A percentile compares a stretch with the other conserved stretches of the same genome.
Conservation (phyloP, 2,797 vertebrate species). For the Mico argentatus region DNA sequence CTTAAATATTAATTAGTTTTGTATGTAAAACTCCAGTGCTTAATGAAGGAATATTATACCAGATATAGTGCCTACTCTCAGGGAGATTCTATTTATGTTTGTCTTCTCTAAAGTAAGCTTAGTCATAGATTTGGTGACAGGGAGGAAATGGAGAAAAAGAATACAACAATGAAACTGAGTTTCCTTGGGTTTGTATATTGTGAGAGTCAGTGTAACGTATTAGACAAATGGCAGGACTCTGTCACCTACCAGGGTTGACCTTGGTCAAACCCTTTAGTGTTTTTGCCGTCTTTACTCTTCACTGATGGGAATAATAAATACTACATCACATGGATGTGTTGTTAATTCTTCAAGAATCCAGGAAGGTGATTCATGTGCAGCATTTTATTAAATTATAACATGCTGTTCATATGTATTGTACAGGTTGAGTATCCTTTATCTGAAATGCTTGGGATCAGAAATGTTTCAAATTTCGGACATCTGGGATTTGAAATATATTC, state of each 20-base stretch:
- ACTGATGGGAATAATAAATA: neutral
- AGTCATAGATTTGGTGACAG: neutral
- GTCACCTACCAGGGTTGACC: neutral
- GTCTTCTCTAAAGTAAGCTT: neutral
- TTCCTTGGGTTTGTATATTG: neutral
- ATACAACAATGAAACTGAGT: neutral
- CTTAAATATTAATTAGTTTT: neutral
- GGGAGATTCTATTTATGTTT: neutral
- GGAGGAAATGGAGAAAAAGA: neutral
- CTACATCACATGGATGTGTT: neutral
- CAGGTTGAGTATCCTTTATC: neutral
- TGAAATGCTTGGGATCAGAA: neutral
- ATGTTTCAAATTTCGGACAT: neutral
- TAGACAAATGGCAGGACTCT: neutral
- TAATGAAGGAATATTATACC: neutral
- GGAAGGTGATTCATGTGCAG: neutral
- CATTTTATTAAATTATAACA: neutral
- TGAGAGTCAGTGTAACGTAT: neutral
- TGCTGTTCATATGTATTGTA: neutral
- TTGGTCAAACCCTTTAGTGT: neutral
- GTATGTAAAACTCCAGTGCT: neutral
- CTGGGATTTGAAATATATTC: neutral
- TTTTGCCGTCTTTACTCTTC: neutral
- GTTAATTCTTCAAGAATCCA: neutral
- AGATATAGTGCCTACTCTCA: neutral